These are phyloP conservation scores for Lysandra bellargus DNA, from an alignment of 2,888 invertebrate species.

Conservation along the genomic window DNA sequence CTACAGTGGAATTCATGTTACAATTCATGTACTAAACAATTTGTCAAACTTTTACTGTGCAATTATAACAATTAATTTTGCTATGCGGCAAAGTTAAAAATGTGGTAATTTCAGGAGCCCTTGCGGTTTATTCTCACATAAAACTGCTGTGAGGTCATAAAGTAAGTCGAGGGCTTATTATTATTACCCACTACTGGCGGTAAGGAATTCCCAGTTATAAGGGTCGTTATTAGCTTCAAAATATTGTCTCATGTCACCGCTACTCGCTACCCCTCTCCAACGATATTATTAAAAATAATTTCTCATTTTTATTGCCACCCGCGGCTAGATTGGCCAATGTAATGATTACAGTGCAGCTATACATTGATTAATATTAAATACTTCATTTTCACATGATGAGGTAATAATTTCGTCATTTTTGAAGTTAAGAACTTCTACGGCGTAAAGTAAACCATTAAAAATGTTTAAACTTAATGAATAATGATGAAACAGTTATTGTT, in stretches of 20 bases:
- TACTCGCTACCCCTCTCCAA: conserved; percentile 48
- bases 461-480: too few species aligned
- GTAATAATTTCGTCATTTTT: background rate
- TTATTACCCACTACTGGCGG: conserved; percentile 60
- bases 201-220: conserved; percentile 70
- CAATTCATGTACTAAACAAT: too few species aligned
- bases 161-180: conserved; percentile 63
- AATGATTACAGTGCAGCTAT: conserved; percentile 51
- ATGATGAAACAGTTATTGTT: too few species aligned
- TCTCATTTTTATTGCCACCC: conserved; percentile 76
- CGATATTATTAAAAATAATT: conserved; percentile 80
- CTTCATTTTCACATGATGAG: background rate
- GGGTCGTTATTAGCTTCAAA: conserved; percentile 61
- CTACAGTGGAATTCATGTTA: too few species aligned
- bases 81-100: background rate
- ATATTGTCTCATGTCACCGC: conserved; percentile 65
- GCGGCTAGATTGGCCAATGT: conserved; percentile 43
- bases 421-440: background rate
- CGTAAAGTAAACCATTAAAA: background rate
- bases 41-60: too few species aligned
- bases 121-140: conserved; percentile 57
- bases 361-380: background rate
- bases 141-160: conserved; percentile 63
- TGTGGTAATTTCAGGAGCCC: conserved; percentile 35
- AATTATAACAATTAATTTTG: background rate